Conservation (phyloP, 2,113 vertebrate species). For the Eurystomus gularis region DNA sequence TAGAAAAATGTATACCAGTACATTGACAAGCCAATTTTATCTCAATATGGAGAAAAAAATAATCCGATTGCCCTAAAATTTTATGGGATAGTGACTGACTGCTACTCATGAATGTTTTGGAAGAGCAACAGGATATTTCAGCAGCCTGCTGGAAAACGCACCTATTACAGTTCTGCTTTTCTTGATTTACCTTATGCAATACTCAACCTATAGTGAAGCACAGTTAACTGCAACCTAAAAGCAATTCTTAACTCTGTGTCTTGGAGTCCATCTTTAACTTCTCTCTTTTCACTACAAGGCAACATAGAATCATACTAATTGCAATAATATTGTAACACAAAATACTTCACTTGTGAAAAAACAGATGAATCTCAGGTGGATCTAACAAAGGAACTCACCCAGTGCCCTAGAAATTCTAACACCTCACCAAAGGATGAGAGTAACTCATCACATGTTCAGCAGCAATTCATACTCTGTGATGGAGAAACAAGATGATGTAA, state of each 20-base stretch:
- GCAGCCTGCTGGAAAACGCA: background rate
- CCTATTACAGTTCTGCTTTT: background rate
- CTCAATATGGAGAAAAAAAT: background rate
- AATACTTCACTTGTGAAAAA: background rate
- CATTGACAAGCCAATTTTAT: background rate
- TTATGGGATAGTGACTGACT: background rate
- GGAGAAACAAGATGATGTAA: background rate
- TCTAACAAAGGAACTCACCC: background rate
- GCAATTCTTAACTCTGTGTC: fast-evolving
- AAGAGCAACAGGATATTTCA: background rate
- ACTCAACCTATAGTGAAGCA: background rate
- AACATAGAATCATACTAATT: background rate
- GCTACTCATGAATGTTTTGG: background rate
- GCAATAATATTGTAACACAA: background rate
- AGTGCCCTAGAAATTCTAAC: background rate
- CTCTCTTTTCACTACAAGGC: background rate
- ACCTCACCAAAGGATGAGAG: background rate
- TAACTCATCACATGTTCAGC: background rate
- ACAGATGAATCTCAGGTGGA: background rate
- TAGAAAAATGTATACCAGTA: background rate
- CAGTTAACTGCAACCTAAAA: background rate
- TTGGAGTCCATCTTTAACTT: background rate
- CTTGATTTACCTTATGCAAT: background rate
- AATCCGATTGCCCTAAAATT: background rate
- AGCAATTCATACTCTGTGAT: background rate